phyloP scores from a whole-genome alignment of 2,888 invertebrate species.

The Dendrolimus houi region DNA sequence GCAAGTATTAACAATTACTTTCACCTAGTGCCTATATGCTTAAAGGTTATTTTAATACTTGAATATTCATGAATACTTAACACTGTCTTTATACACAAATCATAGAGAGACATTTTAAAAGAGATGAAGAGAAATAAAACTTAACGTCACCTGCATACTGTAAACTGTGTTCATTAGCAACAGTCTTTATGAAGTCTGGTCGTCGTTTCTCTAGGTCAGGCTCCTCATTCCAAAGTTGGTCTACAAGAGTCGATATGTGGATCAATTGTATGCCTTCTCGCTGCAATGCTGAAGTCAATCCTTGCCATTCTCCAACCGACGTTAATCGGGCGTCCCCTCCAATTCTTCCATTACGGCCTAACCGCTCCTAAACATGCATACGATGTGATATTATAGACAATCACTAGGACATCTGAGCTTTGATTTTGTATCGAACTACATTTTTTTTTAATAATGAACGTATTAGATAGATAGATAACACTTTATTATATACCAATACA shows the following conservation, averaged over 20 bases:
- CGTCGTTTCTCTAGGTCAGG: constrained; percentile 45
- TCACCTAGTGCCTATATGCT: too few relatives aligned
- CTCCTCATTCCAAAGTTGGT: constrained; percentile 84
- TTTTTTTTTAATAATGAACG: too few relatives aligned
- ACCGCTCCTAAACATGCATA: constrained; percentile 31
- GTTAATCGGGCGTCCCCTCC: constrained; percentile 86
- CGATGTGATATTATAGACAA: too few relatives aligned
- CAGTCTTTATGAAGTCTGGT: constrained; percentile 78
- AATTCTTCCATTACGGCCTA: constrained; percentile 72
- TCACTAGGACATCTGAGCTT: too few relatives aligned
- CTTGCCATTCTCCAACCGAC: constrained; percentile 80
- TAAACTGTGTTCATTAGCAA: constrained; percentile 78
- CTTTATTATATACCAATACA: too few relatives aligned
- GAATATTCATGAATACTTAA: too few relatives aligned
- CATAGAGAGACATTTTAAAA: too few relatives aligned
- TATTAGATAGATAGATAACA: too few relatives aligned
- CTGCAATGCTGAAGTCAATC: constrained; percentile 74
- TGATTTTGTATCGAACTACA: too few relatives aligned
- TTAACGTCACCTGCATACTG: constrained; percentile 72
- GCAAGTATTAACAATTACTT: too few relatives aligned
- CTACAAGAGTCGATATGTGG: constrained; percentile 83
- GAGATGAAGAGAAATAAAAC: not conserved
- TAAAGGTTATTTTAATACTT: too few relatives aligned
- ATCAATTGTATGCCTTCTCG: constrained; percentile 68
- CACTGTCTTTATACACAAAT: too few relatives aligned